phyloP scores from a whole-genome alignment of 2,113 vertebrate genomes.

The Rhynchomys soricoides region DNA sequence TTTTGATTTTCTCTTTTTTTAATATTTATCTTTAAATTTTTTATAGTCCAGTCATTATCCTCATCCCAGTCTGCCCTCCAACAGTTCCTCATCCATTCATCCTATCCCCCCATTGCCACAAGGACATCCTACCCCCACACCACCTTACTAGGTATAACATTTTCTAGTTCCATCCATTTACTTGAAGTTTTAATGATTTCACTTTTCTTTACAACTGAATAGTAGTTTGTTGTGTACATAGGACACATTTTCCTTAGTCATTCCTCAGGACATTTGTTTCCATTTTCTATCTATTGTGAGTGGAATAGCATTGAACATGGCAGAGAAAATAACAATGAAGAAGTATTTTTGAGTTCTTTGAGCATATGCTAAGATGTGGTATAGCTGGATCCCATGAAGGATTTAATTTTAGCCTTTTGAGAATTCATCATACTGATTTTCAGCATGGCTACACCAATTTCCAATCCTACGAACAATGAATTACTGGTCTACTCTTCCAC shows the following conservation, averaged over 20 bases:
- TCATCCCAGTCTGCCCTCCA: too few relatives aligned
- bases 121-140: too few relatives aligned
- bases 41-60: too few relatives aligned
- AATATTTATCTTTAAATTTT: too few relatives aligned
- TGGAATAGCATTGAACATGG: neutral
- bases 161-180: neutral
- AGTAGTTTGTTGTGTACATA: neutral
- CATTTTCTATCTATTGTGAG: neutral
- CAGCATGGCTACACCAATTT: neutral
- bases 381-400: neutral
- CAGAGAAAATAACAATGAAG: accelerated
- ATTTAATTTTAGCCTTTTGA: neutral
- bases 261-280: neutral
- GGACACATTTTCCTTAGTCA: neutral
- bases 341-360: neutral
- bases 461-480: neutral
- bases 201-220: neutral
- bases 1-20: neutral
- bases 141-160: neutral
- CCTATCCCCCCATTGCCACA: too few relatives aligned
- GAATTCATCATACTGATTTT: neutral
- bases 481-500: neutral
- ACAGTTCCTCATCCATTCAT: too few relatives aligned
- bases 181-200: neutral
- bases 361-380: neutral